A percentile compares a stretch with the other conserved stretches of the same genome.
phyloP scores from a whole-genome alignment of 2,888 invertebrate genomes.

The Subacronicta megacephala region DNA sequence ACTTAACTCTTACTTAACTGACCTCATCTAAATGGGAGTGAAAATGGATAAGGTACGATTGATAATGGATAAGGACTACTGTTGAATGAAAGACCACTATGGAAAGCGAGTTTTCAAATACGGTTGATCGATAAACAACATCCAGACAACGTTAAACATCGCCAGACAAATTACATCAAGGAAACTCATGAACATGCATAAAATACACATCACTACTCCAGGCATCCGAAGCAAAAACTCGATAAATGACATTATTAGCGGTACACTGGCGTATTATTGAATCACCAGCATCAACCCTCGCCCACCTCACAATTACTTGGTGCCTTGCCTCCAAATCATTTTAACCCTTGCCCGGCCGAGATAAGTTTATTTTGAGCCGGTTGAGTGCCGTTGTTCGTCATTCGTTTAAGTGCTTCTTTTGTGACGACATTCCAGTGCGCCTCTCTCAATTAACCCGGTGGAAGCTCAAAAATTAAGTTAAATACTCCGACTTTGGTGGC shows the following conservation, averaged over 20 bases:
- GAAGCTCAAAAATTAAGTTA: slow-evolving; percentile 90
- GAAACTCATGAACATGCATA: slow-evolving; percentile 27
- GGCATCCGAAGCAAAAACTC: slow-evolving; percentile 78
- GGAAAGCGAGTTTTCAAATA: too few species aligned
- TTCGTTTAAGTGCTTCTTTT: slow-evolving; percentile 89
- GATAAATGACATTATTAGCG: slow-evolving; percentile 82
- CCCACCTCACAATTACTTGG: slow-evolving; percentile 82
- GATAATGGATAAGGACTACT: too few species aligned
- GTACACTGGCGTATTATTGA: slow-evolving; percentile 83
- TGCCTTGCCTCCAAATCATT: slow-evolving; percentile 81
- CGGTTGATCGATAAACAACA: slow-evolving; percentile 16
- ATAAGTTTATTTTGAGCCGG: slow-evolving; percentile 89
- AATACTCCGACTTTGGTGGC: slow-evolving; percentile 81
- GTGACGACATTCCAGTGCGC: slow-evolving; percentile 85
- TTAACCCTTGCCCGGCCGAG: slow-evolving; percentile 87
- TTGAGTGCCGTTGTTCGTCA: slow-evolving; percentile 80
- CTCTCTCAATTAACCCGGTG: slow-evolving; percentile 85
- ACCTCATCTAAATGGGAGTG: too few species aligned
- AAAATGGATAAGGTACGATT: too few species aligned
- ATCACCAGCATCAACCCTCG: slow-evolving; percentile 79
- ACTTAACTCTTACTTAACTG: too few species aligned
- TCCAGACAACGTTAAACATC: slow-evolving; percentile 23
- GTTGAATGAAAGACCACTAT: too few species aligned
- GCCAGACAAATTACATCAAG: slow-evolving; percentile 43
- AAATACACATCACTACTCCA: slow-evolving; percentile 43